Percentiles rank a stretch among this genome's conserved stretches.
Conservation (phyloP, 2,113 vertebrate genomes). For the Terrapene triunguis region DNA sequence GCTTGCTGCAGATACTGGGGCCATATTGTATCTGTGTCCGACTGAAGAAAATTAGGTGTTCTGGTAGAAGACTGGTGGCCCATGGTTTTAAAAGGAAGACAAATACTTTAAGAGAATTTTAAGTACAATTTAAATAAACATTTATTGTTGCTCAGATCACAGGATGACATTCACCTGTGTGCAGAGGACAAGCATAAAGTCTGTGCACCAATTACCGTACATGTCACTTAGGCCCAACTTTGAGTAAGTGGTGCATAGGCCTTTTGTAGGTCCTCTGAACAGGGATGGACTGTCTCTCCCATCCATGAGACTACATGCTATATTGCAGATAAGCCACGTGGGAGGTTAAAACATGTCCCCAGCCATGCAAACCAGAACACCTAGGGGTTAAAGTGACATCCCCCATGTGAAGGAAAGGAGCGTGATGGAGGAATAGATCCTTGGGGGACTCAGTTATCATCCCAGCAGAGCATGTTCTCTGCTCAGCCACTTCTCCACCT, state of each 20-base stretch:
- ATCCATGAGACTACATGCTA: not conserved
- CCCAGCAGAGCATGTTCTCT: not conserved
- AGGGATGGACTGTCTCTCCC: not conserved
- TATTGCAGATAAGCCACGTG: not conserved
- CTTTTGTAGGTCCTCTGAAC: not conserved
- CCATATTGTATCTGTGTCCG: conserved; percentile 21
- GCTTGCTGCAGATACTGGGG: conserved; percentile 40
- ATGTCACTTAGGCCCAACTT: not conserved
- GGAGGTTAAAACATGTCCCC: not conserved
- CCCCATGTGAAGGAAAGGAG: not conserved
- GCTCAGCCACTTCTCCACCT: not conserved
- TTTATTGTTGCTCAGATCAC: not conserved
- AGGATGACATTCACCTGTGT: not conserved
- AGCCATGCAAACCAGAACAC: not conserved
- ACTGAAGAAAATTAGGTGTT: conserved; percentile 12
- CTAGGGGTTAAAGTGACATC: not conserved
- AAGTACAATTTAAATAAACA: not conserved
- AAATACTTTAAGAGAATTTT: not conserved
- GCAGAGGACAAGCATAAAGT: not conserved
- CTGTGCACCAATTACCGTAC: not conserved
- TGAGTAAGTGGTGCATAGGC: not conserved
- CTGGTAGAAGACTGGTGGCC: not conserved
- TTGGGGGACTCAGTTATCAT: not conserved
- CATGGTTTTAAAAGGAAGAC: not conserved
- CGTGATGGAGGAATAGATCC: not conserved